phyloP scores from a whole-genome alignment of 2,113 vertebrate species.

The Dasyornis broadbenti region DNA sequence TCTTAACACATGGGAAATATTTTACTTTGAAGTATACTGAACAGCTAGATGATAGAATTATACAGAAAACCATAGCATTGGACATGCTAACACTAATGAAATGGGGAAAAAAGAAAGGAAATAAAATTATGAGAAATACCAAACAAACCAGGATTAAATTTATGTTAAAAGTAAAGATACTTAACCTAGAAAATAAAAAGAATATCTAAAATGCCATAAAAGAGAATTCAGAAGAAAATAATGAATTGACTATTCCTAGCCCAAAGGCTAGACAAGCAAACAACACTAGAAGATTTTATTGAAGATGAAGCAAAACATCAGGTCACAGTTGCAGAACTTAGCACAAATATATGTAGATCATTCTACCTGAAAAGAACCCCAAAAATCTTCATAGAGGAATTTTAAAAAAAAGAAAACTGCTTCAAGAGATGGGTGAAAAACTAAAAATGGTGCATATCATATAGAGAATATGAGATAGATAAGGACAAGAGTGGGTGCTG shows the following conservation, averaged over 20 bases:
- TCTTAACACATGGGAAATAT: background rate
- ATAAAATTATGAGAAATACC: background rate
- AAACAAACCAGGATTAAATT: background rate
- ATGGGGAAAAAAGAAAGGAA: background rate
- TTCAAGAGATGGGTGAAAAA: background rate
- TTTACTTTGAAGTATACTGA: background rate
- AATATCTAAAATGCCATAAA: background rate
- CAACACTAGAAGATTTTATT: background rate
- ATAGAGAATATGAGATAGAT: background rate
- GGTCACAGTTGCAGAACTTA: background rate
- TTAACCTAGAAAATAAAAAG: background rate
- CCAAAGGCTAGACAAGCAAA: background rate
- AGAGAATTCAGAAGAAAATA: background rate
- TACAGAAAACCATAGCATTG: background rate
- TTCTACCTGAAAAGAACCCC: background rate
- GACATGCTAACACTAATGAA: background rate
- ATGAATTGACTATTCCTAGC: background rate
- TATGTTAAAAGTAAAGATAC: background rate
- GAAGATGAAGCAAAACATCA: background rate
- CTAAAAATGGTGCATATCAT: background rate
- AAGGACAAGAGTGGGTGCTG: fast-evolving
- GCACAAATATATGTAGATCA: background rate
- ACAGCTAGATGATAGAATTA: background rate
- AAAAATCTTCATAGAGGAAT: background rate
- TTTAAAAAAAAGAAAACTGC: background rate